phyloP scores from a whole-genome alignment of 2,113 vertebrate genomes.

The Anolis carolinensis region DNA sequence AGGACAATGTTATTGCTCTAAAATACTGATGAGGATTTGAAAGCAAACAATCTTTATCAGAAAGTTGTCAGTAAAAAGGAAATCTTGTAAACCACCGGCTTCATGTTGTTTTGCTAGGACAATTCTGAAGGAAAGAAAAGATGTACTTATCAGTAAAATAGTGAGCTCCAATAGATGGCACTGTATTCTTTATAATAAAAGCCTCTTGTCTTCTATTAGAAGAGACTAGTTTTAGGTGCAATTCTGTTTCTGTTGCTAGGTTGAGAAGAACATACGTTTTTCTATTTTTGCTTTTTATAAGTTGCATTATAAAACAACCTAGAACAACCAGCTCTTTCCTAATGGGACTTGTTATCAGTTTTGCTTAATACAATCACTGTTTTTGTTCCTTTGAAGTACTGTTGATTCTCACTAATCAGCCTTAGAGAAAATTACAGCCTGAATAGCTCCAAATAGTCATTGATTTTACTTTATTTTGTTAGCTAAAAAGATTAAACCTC shows the following conservation, averaged over 20 bases:
- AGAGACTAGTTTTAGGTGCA: conserved; percentile 33
- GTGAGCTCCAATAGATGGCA: conserved; percentile 68
- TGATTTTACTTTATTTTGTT: background rate
- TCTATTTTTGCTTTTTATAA: conserved; percentile 42
- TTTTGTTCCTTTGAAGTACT: conserved; percentile 26
- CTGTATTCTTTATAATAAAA: conserved; percentile 58
- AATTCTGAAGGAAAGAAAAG: conserved; percentile 3
- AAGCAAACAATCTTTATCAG: background rate
- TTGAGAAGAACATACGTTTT: conserved; percentile 37
- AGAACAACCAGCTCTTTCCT: conserved; percentile 29
- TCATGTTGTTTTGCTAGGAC: conserved; percentile 5
- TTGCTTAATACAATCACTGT: conserved; percentile 44
- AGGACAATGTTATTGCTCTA: background rate
- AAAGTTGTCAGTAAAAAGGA: conserved; percentile 11
- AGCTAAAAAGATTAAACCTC: conserved; percentile 18
- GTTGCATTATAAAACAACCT: conserved; percentile 45
- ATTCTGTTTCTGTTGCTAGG: conserved; percentile 51
- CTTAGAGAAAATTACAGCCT: conserved; percentile 41
- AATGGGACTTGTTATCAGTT: conserved; percentile 50
- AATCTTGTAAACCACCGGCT: background rate
- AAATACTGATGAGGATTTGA: background rate
- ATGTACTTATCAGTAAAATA: conserved; percentile 8
- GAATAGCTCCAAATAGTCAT: conserved; percentile 42
- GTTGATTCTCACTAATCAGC: conserved; percentile 41
- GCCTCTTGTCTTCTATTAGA: background rate